Percentiles rank a stretch among this genome's conserved stretches.
Conservation (phyloP, 2,113 vertebrate genomes). For the Apteryx owenii region DNA sequence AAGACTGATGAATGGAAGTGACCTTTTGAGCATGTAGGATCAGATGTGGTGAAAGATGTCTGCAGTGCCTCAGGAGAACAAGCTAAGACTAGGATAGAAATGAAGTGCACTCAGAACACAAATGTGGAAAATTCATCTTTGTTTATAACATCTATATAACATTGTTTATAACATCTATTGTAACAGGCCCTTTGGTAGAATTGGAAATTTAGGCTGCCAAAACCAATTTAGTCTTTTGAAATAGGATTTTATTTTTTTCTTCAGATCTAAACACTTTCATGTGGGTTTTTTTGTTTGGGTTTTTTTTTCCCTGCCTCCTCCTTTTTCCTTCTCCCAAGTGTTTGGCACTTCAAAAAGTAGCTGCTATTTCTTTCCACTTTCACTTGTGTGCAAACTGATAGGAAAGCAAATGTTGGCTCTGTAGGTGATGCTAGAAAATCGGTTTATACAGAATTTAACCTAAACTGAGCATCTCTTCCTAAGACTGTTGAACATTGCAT, state of each 20-base stretch:
- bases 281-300: too few relatives aligned
- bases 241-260: too few relatives aligned
- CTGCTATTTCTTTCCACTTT: not conserved
- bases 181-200: not conserved
- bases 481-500: not conserved
- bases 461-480: not conserved
- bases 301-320: too few relatives aligned
- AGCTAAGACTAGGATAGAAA: not conserved
- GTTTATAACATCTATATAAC: not conserved
- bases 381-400: not conserved
- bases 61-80: not conserved
- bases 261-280: too few relatives aligned
- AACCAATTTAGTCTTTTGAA: not conserved
- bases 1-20: not conserved
- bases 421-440: not conserved
- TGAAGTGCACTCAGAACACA: not conserved
- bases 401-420: not conserved
- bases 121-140: not conserved
- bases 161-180: not conserved
- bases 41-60: not conserved
- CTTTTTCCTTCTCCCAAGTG: not conserved
- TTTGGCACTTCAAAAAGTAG: not conserved
- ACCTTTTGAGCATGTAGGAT: not conserved
- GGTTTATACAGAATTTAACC: not conserved
- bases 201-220: not conserved